Percentiles rank a stretch among this genome's conserved stretches.
Evolutionary conservation across 92 coral and sea anemone species (phyloP).

Genomic region (Heteractis magnifica): DNA sequence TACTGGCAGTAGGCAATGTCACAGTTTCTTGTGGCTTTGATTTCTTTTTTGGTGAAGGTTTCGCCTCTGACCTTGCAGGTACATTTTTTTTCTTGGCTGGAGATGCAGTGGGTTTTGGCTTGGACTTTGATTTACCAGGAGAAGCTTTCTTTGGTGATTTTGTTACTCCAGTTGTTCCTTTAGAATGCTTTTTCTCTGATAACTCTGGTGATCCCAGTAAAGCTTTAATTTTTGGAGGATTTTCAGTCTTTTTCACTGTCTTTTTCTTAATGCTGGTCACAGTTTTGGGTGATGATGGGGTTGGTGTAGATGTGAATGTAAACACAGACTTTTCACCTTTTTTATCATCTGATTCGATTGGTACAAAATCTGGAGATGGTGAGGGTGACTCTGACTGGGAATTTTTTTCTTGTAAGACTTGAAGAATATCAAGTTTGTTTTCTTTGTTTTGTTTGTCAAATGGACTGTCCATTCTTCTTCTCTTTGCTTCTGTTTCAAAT

Average conservation of each 20-base stretch:
- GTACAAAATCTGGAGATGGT: constrained; percentile 70
- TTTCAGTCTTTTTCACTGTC: constrained; percentile 32
- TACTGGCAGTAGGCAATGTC: constrained; percentile 8
- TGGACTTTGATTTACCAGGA: constrained; percentile 18
- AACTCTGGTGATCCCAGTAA: constrained; percentile 53
- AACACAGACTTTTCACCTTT: constrained; percentile 18
- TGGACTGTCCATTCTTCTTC: constrained; percentile 72
- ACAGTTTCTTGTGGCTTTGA: constrained; percentile 4
- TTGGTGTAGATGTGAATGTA: constrained; percentile 42
- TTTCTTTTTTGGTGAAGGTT: constrained; percentile 30
- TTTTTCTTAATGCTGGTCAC: constrained; percentile 26
- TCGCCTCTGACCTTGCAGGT: constrained; percentile 22
- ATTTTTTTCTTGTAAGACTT: constrained; percentile 74
- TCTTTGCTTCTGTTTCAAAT: constrained; percentile 71
- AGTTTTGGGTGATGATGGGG: constrained; percentile 38
- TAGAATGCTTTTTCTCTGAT: constrained; percentile 27
- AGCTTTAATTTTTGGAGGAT: constrained; percentile 52
- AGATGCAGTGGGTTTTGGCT: constrained; percentile 3
- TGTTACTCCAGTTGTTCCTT: constrained; percentile 13
- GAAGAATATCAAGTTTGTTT: constrained; percentile 75
- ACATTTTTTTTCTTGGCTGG: constrained; percentile 10
- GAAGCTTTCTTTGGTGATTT: constrained; percentile 27
- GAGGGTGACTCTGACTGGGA: constrained; percentile 66
- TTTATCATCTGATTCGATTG: constrained; percentile 26
- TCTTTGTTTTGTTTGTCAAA: constrained; percentile 67